Base-by-base conservation (phyloP, 2,888 invertebrate species). In the Zygothrica quintamaculata region DNA sequence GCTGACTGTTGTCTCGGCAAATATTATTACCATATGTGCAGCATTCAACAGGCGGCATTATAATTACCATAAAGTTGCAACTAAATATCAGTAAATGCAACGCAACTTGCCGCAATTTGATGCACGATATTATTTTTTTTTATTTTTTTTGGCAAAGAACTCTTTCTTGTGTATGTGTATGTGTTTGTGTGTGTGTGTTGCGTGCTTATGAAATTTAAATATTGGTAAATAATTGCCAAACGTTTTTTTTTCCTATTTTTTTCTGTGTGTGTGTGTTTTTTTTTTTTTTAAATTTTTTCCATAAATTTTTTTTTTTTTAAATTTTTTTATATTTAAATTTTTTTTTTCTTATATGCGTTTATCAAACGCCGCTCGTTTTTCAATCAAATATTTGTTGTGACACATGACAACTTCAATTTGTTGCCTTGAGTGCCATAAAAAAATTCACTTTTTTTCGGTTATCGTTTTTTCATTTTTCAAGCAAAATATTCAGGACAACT, bases 11-110 rank as follows among this genome's bases (percentile, higher is more conserved):
- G 25, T 51, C 57, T 47, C 36, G 33, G 61, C 37, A 37, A 73
- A 64, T 60, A 76, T 48, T 84, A 77, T 80, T 68, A 74, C 64
- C 84, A 80, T 84, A 77, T 80, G 65, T 73, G 77, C n/a, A n/a
- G n/a, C n/a, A n/a, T n/a, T n/a, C n/a, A n/a, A n/a, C n/a, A n/a
- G n/a, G n/a, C 60, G 60, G 58, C 59, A 61, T 65, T 79, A 73
- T 79, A 86, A 80, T 86, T 80, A 80, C 71, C 60, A 48, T 40
- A 65, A 66, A 53, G 18, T 44, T 22, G 33, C 44, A 47, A 15
- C 26, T 51, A 44, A 9, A 31, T 18, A 22, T 37, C 34, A 11
- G 26, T 12, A n/a, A n/a, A n/a, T n/a, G n/a, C n/a, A n/a, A n/a
- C n/a, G n/a, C n/a, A 37, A 18, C 50, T 44, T 65, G 81, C 68